Conservation (phyloP, 1,140 invertebrate species). For the Sminthurides bifidus region DNA sequence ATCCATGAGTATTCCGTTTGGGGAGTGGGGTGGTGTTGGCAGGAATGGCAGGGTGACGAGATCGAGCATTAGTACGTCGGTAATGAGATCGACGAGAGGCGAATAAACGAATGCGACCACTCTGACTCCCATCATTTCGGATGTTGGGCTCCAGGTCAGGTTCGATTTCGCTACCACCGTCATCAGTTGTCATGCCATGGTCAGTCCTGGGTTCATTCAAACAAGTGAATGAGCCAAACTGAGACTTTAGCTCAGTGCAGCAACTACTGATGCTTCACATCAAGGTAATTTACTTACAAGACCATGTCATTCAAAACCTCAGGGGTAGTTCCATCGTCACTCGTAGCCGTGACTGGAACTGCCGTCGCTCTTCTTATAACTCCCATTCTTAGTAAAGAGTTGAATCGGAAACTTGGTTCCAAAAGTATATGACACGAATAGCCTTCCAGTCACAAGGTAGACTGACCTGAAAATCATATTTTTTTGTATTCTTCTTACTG, state of each 20-base stretch:
- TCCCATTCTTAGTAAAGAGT: neutral
- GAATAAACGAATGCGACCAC: constrained; percentile 4
- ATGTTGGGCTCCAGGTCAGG: neutral
- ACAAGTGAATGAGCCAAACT: neutral
- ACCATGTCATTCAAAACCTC: neutral
- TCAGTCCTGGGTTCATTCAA: neutral
- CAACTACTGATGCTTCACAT: neutral
- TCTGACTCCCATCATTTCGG: neutral
- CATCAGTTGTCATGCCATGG: neutral
- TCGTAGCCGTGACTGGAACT: neutral
- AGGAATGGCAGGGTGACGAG: constrained; percentile 18
- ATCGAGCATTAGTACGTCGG: neutral
- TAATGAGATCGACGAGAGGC: constrained; percentile 3
- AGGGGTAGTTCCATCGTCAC: constrained; percentile 4
- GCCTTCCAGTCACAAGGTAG: too few relatives aligned
- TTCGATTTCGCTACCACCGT: neutral
- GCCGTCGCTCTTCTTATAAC: neutral
- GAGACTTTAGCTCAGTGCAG: neutral
- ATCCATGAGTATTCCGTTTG: constrained; percentile 1
- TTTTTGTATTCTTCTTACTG: too few relatives aligned
- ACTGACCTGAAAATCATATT: too few relatives aligned
- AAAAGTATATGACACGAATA: too few relatives aligned
- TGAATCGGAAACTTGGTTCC: neutral
- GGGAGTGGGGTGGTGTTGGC: constrained; percentile 3
- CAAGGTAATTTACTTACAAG: too few relatives aligned